A percentile compares a stretch with the other conserved stretches of the same genome.
phyloP scores from a whole-genome alignment of 1,140 invertebrate species.

The Platorchestia sp. region DNA sequence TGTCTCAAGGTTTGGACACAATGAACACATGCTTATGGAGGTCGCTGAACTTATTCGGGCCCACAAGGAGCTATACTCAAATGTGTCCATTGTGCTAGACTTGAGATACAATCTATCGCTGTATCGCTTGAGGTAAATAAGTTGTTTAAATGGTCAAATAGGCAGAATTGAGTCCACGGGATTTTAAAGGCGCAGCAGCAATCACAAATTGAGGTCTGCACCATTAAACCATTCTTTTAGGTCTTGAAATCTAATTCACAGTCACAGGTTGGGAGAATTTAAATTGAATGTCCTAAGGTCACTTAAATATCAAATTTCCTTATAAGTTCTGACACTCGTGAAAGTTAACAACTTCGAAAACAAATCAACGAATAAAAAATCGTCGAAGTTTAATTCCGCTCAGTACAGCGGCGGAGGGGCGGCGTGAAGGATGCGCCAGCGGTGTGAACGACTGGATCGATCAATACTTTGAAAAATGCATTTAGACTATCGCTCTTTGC shows the following conservation, averaged over 20 bases:
- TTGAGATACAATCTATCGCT: no score
- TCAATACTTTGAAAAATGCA: neutral
- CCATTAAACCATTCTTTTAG: neutral
- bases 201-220: neutral
- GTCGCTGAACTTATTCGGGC: no score
- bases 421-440: neutral
- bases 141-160: no score
- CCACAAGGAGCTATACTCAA: no score
- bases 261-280: neutral
- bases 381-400: neutral
- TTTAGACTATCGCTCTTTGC: neutral
- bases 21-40: no score
- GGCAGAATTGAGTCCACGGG: no score
- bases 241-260: neutral
- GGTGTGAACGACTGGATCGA: neutral
- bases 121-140: no score
- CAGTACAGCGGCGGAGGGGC: no score
- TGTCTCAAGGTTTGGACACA: no score
- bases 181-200: no score
- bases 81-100: no score
- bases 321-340: neutral
- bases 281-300: neutral
- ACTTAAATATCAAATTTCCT: neutral
- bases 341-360: neutral
- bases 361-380: neutral